Evolutionary conservation across 2,888 invertebrate species (phyloP), one percentile per base, ranked within the genome.

Genomic region (Hyposoter dolosus): DNA sequence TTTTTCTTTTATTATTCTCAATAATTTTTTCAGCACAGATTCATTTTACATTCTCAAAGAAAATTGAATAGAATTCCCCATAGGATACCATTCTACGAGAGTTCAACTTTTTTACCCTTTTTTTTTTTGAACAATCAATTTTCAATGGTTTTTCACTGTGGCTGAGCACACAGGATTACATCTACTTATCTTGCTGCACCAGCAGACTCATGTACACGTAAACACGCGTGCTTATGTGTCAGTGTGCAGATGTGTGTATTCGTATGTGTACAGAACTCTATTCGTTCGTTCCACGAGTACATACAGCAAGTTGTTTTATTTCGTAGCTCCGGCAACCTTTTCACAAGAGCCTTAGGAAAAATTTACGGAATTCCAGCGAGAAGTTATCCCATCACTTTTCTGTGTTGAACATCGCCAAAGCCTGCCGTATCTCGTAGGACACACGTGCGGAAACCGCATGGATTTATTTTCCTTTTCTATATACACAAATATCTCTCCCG

Each of bases 51-150:
- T 23, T 69, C 19, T 71, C 12, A 9, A 35, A 35, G 17, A n/a
- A 47, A 53, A 35, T 72, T 10, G 7, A 17, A 35, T 12, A 35
- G 35, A 72, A 72, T 40, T 53, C 35, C 47, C 72, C 53, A 19
- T 72, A 72, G 28, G 47, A n/a, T n/a, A 40, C 6, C 19, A 12
- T 3, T 56, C 35, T 45, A 43, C 66, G 4, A 75, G 7, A 75
- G 23, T 43, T 56, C 45, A 28, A 50, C 68, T 45, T 69, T 69
- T 35, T 28, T 45, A 43, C 56, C 28, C 28, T 76, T 43, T 74
- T 40, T 76, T 43, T 74, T 40, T 78, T 28, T 83, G 72, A 80
- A 86, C 82, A 86, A 88, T 88, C 88, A 88, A 88, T 88, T 88
- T 88, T 83, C 81, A 76, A 83, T 83, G 82, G 65, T 83, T 76